Evolutionary conservation across 2,888 invertebrate species (phyloP).

Genomic region (Galeruca laticollis): DNA sequence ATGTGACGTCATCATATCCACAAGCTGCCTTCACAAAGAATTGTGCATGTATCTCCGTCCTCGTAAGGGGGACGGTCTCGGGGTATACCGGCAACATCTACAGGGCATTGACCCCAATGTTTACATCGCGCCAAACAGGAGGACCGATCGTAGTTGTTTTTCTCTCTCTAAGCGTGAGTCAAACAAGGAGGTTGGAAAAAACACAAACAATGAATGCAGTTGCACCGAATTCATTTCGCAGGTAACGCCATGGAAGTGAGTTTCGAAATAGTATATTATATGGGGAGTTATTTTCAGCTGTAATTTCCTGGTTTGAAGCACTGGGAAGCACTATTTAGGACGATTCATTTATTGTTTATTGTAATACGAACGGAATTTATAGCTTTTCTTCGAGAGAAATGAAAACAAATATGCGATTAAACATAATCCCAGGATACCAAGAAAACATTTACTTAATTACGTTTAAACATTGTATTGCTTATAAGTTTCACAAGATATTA

Average conservation of each 20-base stretch:
- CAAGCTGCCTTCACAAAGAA: conserved; percentile 44
- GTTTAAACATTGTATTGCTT: too few relatives aligned
- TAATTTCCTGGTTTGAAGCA: neutral
- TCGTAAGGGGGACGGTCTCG: conserved; percentile 44
- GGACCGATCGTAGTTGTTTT: conserved; percentile 18
- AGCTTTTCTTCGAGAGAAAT: too few relatives aligned
- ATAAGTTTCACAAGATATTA: too few relatives aligned
- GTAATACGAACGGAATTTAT: too few relatives aligned
- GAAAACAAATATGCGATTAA: too few relatives aligned
- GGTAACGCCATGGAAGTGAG: conserved; percentile 16
- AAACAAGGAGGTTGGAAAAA: conserved; percentile 18
- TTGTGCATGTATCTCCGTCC: conserved; percentile 43
- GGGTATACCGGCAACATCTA: conserved; percentile 37
- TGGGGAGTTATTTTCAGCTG: neutral
- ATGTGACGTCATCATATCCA: conserved; percentile 41
- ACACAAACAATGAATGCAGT: conserved; percentile 22
- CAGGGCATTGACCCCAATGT: conserved; percentile 63
- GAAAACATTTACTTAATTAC: too few relatives aligned
- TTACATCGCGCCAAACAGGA: conserved; percentile 62
- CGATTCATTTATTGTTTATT: too few relatives aligned
- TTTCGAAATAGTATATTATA: neutral
- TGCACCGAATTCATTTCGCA: conserved; percentile 22
- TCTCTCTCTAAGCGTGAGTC: conserved; percentile 8
- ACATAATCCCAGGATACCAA: too few relatives aligned
- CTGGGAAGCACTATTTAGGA: neutral